A percentile compares a stretch with the other conserved stretches of the same genome.
Conservation (phyloP, 2,113 vertebrate genomes). For the Pipra filicauda region DNA sequence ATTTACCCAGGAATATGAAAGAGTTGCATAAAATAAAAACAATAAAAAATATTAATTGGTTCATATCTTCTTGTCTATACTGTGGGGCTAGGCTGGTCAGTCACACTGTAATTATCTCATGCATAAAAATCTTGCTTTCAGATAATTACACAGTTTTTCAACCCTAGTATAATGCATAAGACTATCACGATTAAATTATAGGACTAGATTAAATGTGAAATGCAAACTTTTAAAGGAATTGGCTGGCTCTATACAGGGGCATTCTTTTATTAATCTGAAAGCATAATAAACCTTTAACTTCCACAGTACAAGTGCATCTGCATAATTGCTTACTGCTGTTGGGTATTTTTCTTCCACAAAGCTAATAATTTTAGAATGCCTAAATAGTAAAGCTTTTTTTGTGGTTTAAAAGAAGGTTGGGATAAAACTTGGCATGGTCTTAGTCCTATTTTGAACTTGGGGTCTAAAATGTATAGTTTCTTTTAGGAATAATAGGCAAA, state of each 20-base stretch:
- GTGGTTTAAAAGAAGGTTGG: background rate
- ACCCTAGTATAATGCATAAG: background rate
- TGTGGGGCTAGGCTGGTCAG: background rate
- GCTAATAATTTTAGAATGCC: background rate
- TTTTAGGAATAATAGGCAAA: background rate
- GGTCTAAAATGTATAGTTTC: background rate
- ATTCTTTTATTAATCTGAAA: constrained; percentile 42
- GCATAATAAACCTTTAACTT: constrained; percentile 24
- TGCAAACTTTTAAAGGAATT: constrained; percentile 22
- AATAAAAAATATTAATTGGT: background rate
- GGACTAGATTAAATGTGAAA: constrained; percentile 43
- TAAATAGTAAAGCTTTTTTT: background rate
- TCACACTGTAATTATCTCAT: constrained; percentile 13
- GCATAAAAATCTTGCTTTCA: constrained; percentile 36
- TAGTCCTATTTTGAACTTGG: background rate
- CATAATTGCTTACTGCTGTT: constrained; percentile 4
- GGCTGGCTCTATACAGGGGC: background rate
- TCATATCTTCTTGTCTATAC: background rate
- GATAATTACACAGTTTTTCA: constrained; percentile 42
- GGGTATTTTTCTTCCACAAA: background rate
- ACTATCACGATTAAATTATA: constrained; percentile 13
- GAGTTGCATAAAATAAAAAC: background rate
- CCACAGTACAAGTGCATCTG: background rate
- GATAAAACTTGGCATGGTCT: background rate
- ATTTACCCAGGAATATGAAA: background rate